Base-by-base conservation (phyloP, 2,888 invertebrate species). In the Luperina testacea region DNA sequence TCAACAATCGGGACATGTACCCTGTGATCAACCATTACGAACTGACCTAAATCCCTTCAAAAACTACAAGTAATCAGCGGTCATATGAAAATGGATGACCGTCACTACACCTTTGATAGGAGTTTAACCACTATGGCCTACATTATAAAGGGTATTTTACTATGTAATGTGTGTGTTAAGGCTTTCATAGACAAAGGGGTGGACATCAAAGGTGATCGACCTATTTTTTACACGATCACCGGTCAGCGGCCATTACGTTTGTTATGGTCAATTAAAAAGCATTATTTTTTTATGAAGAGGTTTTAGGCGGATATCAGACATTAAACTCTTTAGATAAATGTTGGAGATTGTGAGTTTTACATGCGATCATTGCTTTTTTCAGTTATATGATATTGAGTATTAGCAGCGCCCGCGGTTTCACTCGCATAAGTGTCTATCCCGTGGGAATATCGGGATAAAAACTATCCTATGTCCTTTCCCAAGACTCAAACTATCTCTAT, bases 181-280 rank as follows among this genome's bases (percentile, higher is more conserved):
- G 84, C 75, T 82, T 86, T 86, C 67, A 86, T 73, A 82, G 84
- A 89, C 84, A 85, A 84, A 85, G 83, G 85, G 84, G 84, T 90
- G 88, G 90, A 82, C 89, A 90, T 91, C 88, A 88, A 85, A 90
- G 92, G 92, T 94, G 91, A 92, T 88, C 88, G 92, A 89, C 90
- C 91, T 83, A 89, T 90, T 90, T 89, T 88, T 88, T 80, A 83
- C 81, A 75, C 84, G 75, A 84, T 80, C 83, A 45, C 32, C 81
- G 89, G 88, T 88, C 89, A 89, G 83, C 84, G 87, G 74, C 88
- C 48, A 77, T 83, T 78, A 75, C 75, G 17, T 70, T 32, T n/a
- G 74, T 75, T 86, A 75, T 84, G 72, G 73, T 72, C 79, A 85
- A 81, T 86, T 87, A 82, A 69, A 67, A 65, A 70, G 42, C 24